phyloP scores from a whole-genome alignment of 2,113 vertebrate genomes.

The Asarcornis scutulata region DNA sequence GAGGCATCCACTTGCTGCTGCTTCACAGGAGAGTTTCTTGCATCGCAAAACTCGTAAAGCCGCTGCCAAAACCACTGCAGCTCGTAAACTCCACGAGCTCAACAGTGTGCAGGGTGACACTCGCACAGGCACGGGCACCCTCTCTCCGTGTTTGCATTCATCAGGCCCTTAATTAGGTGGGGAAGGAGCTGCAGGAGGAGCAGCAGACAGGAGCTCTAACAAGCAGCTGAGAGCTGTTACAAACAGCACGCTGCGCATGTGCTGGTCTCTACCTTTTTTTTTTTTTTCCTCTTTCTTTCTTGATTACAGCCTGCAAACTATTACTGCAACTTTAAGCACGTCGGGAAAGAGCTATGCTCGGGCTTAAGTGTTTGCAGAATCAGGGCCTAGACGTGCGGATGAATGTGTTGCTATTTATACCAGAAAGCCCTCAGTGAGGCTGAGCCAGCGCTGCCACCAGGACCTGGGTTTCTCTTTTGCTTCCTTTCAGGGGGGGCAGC shows the following conservation, averaged over 20 bases:
- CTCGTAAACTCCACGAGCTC: background rate
- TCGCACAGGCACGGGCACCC: background rate
- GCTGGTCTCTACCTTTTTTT: background rate
- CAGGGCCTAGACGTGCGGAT: background rate
- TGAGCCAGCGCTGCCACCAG: rapidly evolving
- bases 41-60: background rate
- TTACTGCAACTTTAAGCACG: background rate
- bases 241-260: rapidly evolving
- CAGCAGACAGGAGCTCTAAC: background rate
- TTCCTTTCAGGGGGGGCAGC: background rate
- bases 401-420: background rate
- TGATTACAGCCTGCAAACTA: background rate
- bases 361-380: constrained; percentile 32
- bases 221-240: rapidly evolving
- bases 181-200: background rate
- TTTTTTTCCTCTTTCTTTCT: background rate
- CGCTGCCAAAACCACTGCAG: background rate
- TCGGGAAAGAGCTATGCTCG: background rate
- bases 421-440: rapidly evolving
- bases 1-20: background rate
- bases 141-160: rapidly evolving
- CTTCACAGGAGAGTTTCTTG: background rate
- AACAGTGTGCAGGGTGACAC: background rate
- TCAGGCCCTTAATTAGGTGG: background rate
- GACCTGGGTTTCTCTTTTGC: background rate